Percentiles rank a stretch among this genome's conserved stretches.
These are phyloP conservation scores for Nasua narica DNA, from an alignment of 2,797 vertebrate species.

Conservation along the genomic window DNA sequence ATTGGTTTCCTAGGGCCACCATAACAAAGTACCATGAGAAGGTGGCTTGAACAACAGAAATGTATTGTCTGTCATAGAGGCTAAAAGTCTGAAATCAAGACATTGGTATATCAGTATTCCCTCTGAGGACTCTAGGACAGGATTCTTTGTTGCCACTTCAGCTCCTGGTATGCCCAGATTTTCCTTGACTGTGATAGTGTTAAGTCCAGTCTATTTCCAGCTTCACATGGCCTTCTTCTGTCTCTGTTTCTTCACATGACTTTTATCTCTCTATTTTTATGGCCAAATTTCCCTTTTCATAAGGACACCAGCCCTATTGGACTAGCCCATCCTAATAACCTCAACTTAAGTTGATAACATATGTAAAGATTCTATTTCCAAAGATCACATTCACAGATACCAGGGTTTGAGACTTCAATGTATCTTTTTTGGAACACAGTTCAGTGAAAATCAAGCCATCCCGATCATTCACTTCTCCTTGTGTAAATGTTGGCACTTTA, in stretches of 20 bases:
- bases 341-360: background rate
- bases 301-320: background rate
- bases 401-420: background rate
- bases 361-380: background rate
- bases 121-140: background rate
- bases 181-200: background rate
- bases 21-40: background rate
- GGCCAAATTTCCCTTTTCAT: background rate
- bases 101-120: background rate
- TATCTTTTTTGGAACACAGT: background rate
- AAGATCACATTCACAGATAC: background rate
- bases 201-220: background rate
- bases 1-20: background rate
- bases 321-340: background rate
- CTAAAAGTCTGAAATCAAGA: background rate
- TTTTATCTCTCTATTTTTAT: background rate
- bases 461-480: background rate
- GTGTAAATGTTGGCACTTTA: background rate
- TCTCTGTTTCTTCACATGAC: background rate
- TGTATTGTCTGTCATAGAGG: background rate
- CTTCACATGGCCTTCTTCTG: background rate
- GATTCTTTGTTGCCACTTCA: background rate
- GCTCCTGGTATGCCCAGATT: background rate
- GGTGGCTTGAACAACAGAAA: background rate
- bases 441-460: background rate